Conservation (phyloP, 2,113 vertebrate species). For the Nipponia nippon region DNA sequence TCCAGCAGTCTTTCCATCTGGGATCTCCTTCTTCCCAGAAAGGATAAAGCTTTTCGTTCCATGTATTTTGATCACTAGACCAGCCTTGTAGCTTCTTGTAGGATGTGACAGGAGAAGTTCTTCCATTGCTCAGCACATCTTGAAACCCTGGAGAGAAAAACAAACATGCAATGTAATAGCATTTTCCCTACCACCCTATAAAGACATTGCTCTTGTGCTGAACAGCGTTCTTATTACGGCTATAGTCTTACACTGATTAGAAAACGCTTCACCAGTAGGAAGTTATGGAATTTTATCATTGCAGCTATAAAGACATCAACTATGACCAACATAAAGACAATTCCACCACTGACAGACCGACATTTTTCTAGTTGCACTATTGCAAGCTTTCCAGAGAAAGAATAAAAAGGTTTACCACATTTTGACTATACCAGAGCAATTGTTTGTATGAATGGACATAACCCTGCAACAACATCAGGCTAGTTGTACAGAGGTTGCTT, state of each 20-base stretch:
- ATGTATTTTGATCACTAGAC: conserved; percentile 82
- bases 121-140: conserved; percentile 64
- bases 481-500: background rate
- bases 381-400: background rate
- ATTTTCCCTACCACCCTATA: background rate
- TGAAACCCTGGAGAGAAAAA: conserved; percentile 67
- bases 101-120: background rate
- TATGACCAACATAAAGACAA: background rate
- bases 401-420: background rate
- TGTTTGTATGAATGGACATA: background rate
- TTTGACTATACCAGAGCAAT: background rate
- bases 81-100: conserved; percentile 66
- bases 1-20: conserved; percentile 76
- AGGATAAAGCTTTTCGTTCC: conserved; percentile 90
- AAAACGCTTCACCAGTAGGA: background rate
- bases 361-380: background rate
- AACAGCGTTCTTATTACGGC: background rate
- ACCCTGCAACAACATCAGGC: background rate
- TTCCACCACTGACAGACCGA: background rate
- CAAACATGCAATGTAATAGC: background rate
- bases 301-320: background rate
- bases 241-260: background rate
- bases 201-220: background rate
- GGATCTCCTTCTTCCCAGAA: conserved; percentile 73
- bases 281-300: background rate